phyloP scores from a whole-genome alignment of 2,113 vertebrate species.

The Labrus mixtus region DNA sequence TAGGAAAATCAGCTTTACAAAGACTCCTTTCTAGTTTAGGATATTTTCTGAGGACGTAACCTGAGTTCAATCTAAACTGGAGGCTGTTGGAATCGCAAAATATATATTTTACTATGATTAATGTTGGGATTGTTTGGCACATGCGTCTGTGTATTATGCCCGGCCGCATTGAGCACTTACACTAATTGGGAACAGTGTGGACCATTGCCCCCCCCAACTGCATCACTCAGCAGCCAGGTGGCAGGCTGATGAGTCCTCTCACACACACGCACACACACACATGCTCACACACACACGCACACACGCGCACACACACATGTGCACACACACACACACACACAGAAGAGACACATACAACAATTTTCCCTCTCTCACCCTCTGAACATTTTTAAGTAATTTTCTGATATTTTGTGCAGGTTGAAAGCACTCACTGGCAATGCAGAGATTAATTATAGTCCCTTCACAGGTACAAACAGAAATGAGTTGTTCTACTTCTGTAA shows the following conservation, averaged over 20 bases:
- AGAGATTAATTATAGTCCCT: not conserved
- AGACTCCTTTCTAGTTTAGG: too few species aligned
- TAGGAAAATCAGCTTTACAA: too few species aligned
- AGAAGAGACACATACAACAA: too few species aligned
- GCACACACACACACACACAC: not conserved
- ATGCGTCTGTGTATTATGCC: constrained; percentile 1
- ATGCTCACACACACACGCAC: not conserved
- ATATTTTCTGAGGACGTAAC: too few species aligned
- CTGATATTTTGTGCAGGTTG: not conserved
- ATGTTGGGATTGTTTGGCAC: not conserved
- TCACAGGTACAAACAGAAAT: not conserved
- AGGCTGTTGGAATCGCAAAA: too few species aligned
- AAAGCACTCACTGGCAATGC: not conserved
- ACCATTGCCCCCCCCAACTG: not conserved
- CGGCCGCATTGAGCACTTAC: constrained; percentile 55
- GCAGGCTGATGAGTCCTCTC: constrained; percentile 7
- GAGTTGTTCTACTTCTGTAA: too few species aligned
- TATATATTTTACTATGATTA: constrained; percentile 25
- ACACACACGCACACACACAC: constrained; percentile 2
- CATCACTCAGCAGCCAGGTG: constrained; percentile 50
- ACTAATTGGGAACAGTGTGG: constrained; percentile 60
- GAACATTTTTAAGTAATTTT: not conserved
- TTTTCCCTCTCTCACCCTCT: not conserved
- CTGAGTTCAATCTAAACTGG: too few species aligned
- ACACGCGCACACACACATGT: not conserved